Evolutionary conservation across 2,888 invertebrate species (phyloP).

Genomic region (Eilema sororculum): DNA sequence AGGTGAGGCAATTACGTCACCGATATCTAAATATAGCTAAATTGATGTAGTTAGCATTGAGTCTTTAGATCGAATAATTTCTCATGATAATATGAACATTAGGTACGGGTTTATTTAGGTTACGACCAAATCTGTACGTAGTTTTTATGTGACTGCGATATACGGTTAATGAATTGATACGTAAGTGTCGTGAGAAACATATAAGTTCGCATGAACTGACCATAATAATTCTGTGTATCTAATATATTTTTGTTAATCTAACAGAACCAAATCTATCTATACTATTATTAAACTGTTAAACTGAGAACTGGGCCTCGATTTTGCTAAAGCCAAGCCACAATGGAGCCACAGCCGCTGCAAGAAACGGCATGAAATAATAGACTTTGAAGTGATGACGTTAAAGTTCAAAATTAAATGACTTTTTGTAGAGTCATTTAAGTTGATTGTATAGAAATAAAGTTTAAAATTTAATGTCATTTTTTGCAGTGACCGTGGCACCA

Average conservation of each 20-base stretch:
- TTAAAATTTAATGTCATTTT: too few relatives aligned
- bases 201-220: constrained; percentile 25
- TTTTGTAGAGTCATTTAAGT: too few relatives aligned
- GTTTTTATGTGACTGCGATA: constrained; percentile 27
- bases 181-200: constrained; percentile 31
- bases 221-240: background rate
- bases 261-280: background rate
- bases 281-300: background rate
- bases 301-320: too few relatives aligned
- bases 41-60: constrained; percentile 27
- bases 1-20: constrained; percentile 42
- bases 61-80: constrained; percentile 18
- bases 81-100: constrained; percentile 16
- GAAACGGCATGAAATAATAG: too few relatives aligned
- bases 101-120: constrained; percentile 20
- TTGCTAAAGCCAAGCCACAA: too few relatives aligned
- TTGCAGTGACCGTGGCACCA: too few relatives aligned
- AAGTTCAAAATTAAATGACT: too few relatives aligned
- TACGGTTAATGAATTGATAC: constrained; percentile 30
- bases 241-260: background rate
- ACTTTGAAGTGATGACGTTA: too few relatives aligned
- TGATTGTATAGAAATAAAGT: too few relatives aligned
- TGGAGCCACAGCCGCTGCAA: too few relatives aligned
- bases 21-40: constrained; percentile 27
- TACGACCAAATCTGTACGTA: constrained; percentile 16